Evolutionary conservation across 2,797 vertebrate genomes (phyloP).

Genomic region (Triplophysa bombifrons): DNA sequence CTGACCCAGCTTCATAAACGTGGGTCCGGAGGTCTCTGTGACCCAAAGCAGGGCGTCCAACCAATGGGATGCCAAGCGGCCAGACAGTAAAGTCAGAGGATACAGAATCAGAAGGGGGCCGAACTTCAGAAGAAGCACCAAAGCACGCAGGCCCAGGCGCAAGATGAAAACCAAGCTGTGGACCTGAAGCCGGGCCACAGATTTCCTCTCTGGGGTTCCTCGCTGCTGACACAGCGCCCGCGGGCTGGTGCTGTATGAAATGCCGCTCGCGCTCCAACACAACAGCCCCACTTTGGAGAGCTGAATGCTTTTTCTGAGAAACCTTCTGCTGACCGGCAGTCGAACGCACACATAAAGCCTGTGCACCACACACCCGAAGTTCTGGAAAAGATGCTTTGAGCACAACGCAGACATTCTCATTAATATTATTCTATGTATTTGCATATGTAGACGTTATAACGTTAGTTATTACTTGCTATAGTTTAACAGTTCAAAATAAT

Average conservation of each 20-base stretch:
- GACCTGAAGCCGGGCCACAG: constrained; percentile 74
- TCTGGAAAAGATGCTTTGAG: constrained; percentile 62
- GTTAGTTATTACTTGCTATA: no score
- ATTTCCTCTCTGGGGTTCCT: constrained; percentile 57
- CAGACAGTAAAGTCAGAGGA: constrained; percentile 81
- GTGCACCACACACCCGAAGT: constrained; percentile 60
- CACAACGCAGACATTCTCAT: constrained; percentile 60
- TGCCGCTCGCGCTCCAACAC: constrained; percentile 65
- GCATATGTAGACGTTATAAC: no score
- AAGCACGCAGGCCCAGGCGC: constrained; percentile 77
- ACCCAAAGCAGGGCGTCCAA: constrained; percentile 84
- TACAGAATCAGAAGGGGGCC: constrained; percentile 84
- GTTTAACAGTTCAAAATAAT: no score
- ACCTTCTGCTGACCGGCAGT: constrained; percentile 44
- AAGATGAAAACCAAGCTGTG: constrained; percentile 74
- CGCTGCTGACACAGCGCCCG: constrained; percentile 46
- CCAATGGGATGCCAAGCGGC: constrained; percentile 73
- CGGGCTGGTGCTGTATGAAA: constrained; percentile 56
- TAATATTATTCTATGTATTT: neutral
- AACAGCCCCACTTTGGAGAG: constrained; percentile 72
- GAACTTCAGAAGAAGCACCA: constrained; percentile 84
- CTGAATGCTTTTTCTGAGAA: constrained; percentile 58
- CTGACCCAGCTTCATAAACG: constrained; percentile 92
- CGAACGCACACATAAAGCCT: constrained; percentile 57
- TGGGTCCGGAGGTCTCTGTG: constrained; percentile 87